Conservation (phyloP, 2,113 vertebrate genomes). For the Solenodon paradoxus region DNA sequence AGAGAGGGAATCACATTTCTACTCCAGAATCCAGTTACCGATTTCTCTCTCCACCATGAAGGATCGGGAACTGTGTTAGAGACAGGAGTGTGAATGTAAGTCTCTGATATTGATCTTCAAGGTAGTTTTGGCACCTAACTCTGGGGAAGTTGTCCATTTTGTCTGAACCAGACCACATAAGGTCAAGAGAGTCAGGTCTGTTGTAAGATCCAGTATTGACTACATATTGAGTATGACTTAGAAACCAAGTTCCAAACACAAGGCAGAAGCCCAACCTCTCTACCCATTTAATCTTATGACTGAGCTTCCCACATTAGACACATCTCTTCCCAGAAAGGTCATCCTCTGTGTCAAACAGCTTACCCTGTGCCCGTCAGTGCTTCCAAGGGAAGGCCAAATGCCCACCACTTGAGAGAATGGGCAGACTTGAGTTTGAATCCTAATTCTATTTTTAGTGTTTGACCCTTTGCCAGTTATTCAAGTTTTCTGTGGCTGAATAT, state of each 20-base stretch:
- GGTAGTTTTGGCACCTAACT: neutral
- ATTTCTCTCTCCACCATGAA: neutral
- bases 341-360: neutral
- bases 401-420: neutral
- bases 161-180: neutral
- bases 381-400: neutral
- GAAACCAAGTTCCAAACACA: neutral
- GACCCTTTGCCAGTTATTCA: neutral
- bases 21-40: neutral
- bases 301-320: neutral
- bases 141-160: neutral
- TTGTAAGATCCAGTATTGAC: neutral
- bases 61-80: neutral
- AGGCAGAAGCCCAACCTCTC: neutral
- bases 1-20: neutral
- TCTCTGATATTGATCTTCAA: neutral
- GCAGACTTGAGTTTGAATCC: neutral
- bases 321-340: neutral
- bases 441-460: neutral
- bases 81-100: neutral
- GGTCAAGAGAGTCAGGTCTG: neutral
- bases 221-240: neutral
- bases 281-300: neutral
- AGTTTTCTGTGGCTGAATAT: neutral
- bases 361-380: accelerated